Evolutionary conservation across 2,797 vertebrate species (phyloP).

Genomic region (Lycodopsis pacificus): DNA sequence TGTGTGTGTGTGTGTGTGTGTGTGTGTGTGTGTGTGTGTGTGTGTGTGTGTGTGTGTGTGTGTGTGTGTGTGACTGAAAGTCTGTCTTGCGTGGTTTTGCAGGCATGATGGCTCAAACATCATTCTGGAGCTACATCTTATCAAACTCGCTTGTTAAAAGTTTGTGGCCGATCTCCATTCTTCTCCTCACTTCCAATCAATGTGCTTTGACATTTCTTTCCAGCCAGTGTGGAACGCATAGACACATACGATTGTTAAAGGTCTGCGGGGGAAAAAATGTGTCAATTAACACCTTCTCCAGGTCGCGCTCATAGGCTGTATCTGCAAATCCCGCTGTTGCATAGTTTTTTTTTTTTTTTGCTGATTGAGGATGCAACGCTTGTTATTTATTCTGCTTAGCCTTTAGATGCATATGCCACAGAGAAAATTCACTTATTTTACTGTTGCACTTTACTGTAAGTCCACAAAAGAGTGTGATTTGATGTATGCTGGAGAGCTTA

Average conservation of each 20-base stretch:
- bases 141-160: slow-evolving; percentile 70
- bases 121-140: slow-evolving; percentile 57
- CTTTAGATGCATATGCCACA: not conserved
- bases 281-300: slow-evolving; percentile 35
- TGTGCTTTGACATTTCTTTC: slow-evolving; percentile 51
- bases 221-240: slow-evolving; percentile 3
- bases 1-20: slow-evolving; percentile 23
- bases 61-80: slow-evolving; percentile 47
- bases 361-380: not conserved
- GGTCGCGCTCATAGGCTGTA: not conserved
- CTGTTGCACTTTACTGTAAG: not conserved
- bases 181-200: slow-evolving; percentile 51
- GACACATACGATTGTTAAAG: slow-evolving; percentile 20
- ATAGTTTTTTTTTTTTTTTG: not conserved
- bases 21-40: slow-evolving; percentile 24
- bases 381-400: slow-evolving; percentile 9
- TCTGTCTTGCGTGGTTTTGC: slow-evolving; percentile 45
- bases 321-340: not conserved
- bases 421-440: not conserved
- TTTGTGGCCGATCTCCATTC: slow-evolving; percentile 58
- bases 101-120: slow-evolving; percentile 61
- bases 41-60: too few relatives aligned
- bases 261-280: slow-evolving; percentile 4
- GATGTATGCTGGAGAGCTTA: not conserved
- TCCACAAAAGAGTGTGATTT: not conserved